A percentile compares a stretch with the other conserved stretches of the same genome.
phyloP scores from a whole-genome alignment of 2,888 invertebrate species.

The Bellardia pandia region DNA sequence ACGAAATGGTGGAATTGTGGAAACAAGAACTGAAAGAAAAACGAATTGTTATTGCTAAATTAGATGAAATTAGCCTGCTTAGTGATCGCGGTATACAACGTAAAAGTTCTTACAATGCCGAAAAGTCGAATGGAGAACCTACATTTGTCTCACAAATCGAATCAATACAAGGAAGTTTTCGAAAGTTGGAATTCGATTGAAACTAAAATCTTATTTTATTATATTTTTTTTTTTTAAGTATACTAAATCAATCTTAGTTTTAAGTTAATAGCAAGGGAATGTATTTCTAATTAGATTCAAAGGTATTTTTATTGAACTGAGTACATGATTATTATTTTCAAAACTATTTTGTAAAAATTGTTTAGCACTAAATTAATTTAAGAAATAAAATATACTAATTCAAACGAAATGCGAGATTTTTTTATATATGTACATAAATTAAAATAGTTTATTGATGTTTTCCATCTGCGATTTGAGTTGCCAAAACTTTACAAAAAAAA shows the following conservation, averaged over 20 bases:
- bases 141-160: constrained; percentile 82
- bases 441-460: no score
- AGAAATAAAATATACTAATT: constrained; percentile 4
- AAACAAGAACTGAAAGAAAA: constrained; percentile 87
- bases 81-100: constrained; percentile 87
- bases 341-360: not conserved
- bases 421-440: no score
- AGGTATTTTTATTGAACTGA: not conserved
- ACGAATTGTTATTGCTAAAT: constrained; percentile 86
- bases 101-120: constrained; percentile 78
- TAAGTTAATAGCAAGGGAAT: constrained; percentile 15
- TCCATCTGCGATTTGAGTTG: no score
- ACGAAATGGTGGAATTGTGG: constrained; percentile 90
- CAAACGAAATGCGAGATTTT: not conserved
- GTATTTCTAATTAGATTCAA: not conserved
- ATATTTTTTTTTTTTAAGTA: constrained; percentile 9
- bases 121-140: constrained; percentile 79
- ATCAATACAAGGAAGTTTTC: constrained; percentile 87
- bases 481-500: no score
- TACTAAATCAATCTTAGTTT: constrained; percentile 15
- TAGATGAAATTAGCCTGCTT: constrained; percentile 88
- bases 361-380: not conserved
- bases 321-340: not conserved
- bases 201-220: constrained; percentile 6
- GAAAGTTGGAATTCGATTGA: constrained; percentile 88